phyloP scores from a whole-genome alignment of 2,888 invertebrate genomes.

The Pammene aurita region DNA sequence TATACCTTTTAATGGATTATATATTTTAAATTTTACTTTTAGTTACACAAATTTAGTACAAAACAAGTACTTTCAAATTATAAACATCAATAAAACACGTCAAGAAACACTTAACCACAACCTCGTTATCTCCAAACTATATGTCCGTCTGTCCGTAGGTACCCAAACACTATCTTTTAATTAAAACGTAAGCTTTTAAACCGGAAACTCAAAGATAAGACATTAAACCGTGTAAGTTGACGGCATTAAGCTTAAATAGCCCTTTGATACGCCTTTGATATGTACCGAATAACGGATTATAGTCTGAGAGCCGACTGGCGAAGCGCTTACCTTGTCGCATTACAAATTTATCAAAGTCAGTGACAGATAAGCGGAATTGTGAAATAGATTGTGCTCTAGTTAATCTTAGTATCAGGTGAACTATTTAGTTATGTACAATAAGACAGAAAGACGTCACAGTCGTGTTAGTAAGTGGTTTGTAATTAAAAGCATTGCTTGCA shows the following conservation, averaged over 20 bases:
- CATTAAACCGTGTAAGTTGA: slow-evolving; percentile 40
- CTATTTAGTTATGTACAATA: no score
- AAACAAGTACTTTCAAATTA: no score
- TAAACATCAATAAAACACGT: slow-evolving; percentile 12
- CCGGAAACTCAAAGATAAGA: slow-evolving; percentile 37
- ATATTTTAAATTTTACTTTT: no score
- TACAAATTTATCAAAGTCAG: slow-evolving; percentile 34
- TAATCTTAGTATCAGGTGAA: background rate
- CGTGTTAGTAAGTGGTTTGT: background rate
- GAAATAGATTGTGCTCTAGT: background rate
- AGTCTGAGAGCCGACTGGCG: slow-evolving; percentile 23
- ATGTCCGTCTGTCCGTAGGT: slow-evolving; percentile 29
- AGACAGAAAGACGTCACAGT: background rate
- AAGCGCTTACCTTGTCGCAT: slow-evolving; percentile 27
- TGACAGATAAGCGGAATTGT: background rate
- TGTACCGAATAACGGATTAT: slow-evolving; percentile 33
- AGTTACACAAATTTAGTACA: no score
- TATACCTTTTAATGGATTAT: no score
- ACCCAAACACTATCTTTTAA: slow-evolving; percentile 32
- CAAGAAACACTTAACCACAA: slow-evolving; percentile 8
- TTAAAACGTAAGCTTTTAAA: slow-evolving; percentile 32
- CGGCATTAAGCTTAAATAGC: slow-evolving; percentile 34
- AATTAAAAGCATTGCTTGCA: background rate
- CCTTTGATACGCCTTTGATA: slow-evolving; percentile 39
- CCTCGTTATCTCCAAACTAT: slow-evolving; percentile 30